phyloP scores from a whole-genome alignment of 1,140 invertebrate genomes.

The Spodoptera frugiperda region DNA sequence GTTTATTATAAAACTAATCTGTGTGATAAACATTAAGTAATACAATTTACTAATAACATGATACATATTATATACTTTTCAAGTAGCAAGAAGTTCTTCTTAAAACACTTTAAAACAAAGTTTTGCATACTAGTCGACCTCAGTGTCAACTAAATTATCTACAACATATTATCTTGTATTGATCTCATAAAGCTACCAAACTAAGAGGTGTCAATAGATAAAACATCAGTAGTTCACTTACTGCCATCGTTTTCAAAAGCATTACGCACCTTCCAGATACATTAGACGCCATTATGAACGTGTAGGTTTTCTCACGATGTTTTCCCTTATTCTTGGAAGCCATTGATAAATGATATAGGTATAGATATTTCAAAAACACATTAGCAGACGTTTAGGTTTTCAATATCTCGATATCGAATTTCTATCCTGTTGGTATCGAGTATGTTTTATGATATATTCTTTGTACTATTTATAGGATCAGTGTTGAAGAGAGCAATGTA shows the following conservation, averaged over 20 bases:
- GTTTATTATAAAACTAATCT: too few species aligned
- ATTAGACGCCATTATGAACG: constrained; percentile 28
- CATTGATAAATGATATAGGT: constrained; percentile 38
- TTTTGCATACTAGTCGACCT: too few species aligned
- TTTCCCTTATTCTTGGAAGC: constrained; percentile 29
- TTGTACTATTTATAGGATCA: constrained; percentile 5
- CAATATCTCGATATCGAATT: constrained; percentile 31
- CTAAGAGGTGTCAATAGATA: constrained; percentile 6
- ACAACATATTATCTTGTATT: too few species aligned
- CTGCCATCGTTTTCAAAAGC: constrained; percentile 14
- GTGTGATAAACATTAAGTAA: too few species aligned
- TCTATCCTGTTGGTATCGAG: constrained; percentile 32
- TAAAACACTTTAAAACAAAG: too few species aligned
- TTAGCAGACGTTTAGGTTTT: constrained; percentile 36
- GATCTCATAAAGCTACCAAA: not conserved
- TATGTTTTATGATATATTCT: constrained; percentile 16
- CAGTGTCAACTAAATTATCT: too few species aligned
- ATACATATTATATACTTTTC: too few species aligned
- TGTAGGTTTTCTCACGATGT: constrained; percentile 35
- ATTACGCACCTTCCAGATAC: constrained; percentile 23
- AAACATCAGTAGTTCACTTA: constrained; percentile 16
- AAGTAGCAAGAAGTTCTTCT: too few species aligned
- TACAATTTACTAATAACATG: too few species aligned
- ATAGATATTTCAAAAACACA: constrained; percentile 32
- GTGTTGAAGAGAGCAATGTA: not conserved